Percentiles rank a stretch among this genome's conserved stretches.
Evolutionary conservation across 2,113 vertebrate genomes (phyloP).

Genomic region (Cygnus buccinator): DNA sequence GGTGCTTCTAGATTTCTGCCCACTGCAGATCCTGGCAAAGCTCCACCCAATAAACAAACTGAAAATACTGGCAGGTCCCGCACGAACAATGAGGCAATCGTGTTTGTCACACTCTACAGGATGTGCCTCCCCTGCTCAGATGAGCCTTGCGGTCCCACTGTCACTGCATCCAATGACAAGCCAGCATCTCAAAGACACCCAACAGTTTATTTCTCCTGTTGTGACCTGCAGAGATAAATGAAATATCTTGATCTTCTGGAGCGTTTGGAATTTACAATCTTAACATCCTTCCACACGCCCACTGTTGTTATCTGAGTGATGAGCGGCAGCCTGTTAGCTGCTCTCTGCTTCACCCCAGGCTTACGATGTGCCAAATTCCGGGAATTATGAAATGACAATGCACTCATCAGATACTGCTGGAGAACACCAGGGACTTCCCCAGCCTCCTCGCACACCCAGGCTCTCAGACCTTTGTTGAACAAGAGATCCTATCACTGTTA

Average conservation of each 20-base stretch:
- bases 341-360: conserved; percentile 54
- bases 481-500: not conserved
- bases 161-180: not conserved
- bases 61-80: conserved; percentile 23
- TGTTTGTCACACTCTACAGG: conserved; percentile 63
- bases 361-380: conserved; percentile 10
- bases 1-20: not conserved
- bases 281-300: conserved; percentile 52
- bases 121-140: conserved; percentile 25
- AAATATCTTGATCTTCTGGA: conserved; percentile 41
- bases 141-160: not conserved
- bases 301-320: conserved; percentile 17
- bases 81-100: conserved; percentile 49
- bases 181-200: conserved; percentile 42
- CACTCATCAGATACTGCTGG: conserved; percentile 11
- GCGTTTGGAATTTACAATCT: conserved; percentile 51
- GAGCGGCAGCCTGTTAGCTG: conserved; percentile 31
- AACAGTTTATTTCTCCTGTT: conserved; percentile 11
- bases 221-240: conserved; percentile 37
- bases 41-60: conserved; percentile 37
- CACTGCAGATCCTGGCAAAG: conserved; percentile 31
- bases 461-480: not conserved
- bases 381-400: conserved; percentile 66
- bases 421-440: conserved; percentile 22
- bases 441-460: not conserved